Conservation (phyloP, 2,113 vertebrate species). For the Atrichornis clamosus region DNA sequence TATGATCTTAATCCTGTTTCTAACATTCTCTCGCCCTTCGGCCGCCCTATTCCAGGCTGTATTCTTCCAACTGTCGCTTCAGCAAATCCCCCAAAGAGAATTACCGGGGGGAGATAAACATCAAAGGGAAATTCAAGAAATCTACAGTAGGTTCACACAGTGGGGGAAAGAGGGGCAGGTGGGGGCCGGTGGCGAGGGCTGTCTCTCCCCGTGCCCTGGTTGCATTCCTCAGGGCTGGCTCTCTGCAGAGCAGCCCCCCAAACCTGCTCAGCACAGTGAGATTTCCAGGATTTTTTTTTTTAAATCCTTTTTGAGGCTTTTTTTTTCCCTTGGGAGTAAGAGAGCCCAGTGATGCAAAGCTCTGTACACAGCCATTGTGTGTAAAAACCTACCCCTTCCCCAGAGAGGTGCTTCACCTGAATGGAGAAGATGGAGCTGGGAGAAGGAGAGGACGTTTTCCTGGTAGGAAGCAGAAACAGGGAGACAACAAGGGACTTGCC, state of each 20-base stretch:
- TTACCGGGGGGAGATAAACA: slow-evolving; percentile 82
- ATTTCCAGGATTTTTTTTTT: not conserved
- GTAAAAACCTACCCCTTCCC: not conserved
- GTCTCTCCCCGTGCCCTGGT: slow-evolving; percentile 41
- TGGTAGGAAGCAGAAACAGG: not conserved
- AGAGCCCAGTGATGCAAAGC: not conserved
- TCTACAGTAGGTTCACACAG: slow-evolving; percentile 76
- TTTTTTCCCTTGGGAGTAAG: not conserved
- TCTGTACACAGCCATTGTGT: accelerated
- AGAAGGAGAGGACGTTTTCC: not conserved
- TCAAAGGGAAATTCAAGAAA: slow-evolving; percentile 84
- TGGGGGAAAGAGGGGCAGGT: slow-evolving; percentile 47
- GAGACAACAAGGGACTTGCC: not conserved
- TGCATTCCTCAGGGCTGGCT: not conserved
- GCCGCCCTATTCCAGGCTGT: slow-evolving; percentile 80
- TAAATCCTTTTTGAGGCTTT: not conserved
- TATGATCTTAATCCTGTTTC: slow-evolving; percentile 95
- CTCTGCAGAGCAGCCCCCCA: not conserved
- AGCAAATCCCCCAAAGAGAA: slow-evolving; percentile 87
- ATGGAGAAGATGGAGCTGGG: not conserved
- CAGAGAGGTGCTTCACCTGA: not conserved
- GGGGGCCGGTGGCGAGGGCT: not conserved
- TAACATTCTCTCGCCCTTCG: slow-evolving; percentile 83
- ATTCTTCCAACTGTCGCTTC: slow-evolving; percentile 84
- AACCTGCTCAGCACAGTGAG: not conserved